Evolutionary conservation across 2,797 vertebrate genomes (phyloP).

Genomic region (Phoxinus dragarum): DNA sequence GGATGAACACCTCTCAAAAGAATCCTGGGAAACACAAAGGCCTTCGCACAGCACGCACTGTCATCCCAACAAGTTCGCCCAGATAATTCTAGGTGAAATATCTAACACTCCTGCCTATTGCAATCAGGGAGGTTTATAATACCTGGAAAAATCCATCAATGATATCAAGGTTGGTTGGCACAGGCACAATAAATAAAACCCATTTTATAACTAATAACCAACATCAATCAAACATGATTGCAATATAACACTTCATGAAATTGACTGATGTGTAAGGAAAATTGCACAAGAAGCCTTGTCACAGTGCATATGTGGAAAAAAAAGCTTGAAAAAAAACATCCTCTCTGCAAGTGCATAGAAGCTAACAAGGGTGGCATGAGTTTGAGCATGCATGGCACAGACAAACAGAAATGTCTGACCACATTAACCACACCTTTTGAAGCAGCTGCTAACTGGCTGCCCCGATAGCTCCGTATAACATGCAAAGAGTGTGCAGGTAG

Average conservation of each 20-base stretch:
- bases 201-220: background rate
- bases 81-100: background rate
- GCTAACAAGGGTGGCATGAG: background rate
- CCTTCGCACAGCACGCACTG: background rate
- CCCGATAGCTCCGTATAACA: background rate
- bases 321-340: background rate
- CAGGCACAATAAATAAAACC: background rate
- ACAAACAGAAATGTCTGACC: background rate
- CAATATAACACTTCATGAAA: background rate
- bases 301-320: background rate
- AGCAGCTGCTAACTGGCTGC: background rate
- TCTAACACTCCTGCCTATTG: background rate
- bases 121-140: background rate
- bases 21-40: background rate
- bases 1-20: background rate
- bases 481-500: too few species aligned
- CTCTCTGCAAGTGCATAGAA: background rate
- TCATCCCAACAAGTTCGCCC: background rate
- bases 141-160: background rate
- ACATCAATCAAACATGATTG: background rate
- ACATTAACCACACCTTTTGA: background rate
- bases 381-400: background rate
- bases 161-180: background rate
- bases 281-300: background rate
- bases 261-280: too few species aligned